phyloP scores from a whole-genome alignment of 1,140 invertebrate species.

The Papilio xuthus region DNA sequence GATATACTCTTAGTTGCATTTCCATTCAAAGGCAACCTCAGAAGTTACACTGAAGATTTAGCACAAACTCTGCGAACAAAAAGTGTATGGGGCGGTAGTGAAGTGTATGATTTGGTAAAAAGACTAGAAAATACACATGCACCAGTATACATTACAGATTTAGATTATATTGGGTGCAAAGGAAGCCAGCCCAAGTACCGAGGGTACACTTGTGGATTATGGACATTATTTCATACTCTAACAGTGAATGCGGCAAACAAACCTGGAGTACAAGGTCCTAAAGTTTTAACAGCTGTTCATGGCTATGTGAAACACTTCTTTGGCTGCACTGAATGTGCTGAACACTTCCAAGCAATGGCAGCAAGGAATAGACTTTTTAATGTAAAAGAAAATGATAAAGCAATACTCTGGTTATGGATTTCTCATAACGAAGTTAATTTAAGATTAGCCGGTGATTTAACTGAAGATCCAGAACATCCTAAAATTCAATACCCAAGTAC shows the following conservation, averaged over 20 bases:
- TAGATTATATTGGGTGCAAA: conserved; percentile 91
- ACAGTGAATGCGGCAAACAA: conserved; percentile 88
- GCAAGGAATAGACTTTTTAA: conserved; percentile 84
- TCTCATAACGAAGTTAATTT: conserved; percentile 97
- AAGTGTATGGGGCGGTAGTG: conserved; percentile 81
- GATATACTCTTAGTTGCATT: conserved; percentile 87
- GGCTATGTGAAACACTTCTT: conserved; percentile 97
- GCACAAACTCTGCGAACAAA: conserved; percentile 73
- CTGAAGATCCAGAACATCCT: conserved; percentile 94
- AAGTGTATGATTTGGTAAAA: conserved; percentile 82
- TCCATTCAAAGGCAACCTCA: conserved; percentile 86
- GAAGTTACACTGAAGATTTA: conserved; percentile 84
- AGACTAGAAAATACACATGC: conserved; percentile 79
- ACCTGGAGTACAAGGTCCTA: conserved; percentile 79
- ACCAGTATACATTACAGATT: conserved; percentile 82
- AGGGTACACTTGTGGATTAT: conserved; percentile 97
- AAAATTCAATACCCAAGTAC: conserved; percentile 95
- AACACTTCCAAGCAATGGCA: conserved; percentile 94
- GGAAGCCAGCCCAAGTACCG: conserved; percentile 88
- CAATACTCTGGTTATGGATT: conserved; percentile 96
- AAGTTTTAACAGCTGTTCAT: conserved; percentile 90
- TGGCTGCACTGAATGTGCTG: conserved; percentile 94
- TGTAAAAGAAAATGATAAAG: conserved; percentile 86
- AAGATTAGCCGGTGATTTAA: conserved; percentile 90
- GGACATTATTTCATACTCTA: conserved; percentile 97